Base-by-base conservation (phyloP, 2,888 invertebrate species). In the Microctonus aethiopoides region DNA sequence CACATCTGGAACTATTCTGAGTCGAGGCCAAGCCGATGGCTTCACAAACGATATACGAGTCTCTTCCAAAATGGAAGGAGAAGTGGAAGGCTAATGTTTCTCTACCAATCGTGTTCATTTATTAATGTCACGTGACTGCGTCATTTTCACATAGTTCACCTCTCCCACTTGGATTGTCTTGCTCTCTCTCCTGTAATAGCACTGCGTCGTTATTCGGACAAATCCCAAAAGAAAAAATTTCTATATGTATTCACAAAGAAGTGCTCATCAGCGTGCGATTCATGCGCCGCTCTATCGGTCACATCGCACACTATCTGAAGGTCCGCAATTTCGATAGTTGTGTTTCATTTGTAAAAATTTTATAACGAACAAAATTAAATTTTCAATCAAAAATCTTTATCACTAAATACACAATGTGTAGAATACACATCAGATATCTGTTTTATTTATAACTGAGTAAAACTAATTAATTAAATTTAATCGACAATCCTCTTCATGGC, bases 1-100 rank as follows among this genome's bases (percentile, higher is more conserved):
- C 86, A 86, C 86, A 86, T 84, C 86, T 86, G 85, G 84, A 85
- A 86, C 86, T 86, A 80, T 85, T 86, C 85, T 86, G 86, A 85
- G n/a, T n/a, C n/a, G n/a, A n/a, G n/a, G n/a, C n/a, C n/a, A n/a
- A n/a, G 79, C 41, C 51, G 22, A 64, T 60, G 69, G 52, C 57
- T 32, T 63, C 63, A 67, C 54, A 61, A 52, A 68, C 71, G 71
- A 46, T 56, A 54, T 51, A 22, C 54, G 24, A 66, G 57, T 60
- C 61, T 66, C 70, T 36, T 52, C 56, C 52, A 22, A 59, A 54
- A 56, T 70, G 61, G 54, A 32, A 34, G 66, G 66, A 61, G 70
- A 62, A 41, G 46, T 70, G 66, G 22, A 26, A 51, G 24, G 34
- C 32, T 10, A 52, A 36, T 24, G 52, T 2, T 32, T 24, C 2